Percentiles rank a stretch among this genome's conserved stretches.
Conservation (phyloP, 1,140 invertebrate genomes). For the Macrobrachium nipponense region DNA sequence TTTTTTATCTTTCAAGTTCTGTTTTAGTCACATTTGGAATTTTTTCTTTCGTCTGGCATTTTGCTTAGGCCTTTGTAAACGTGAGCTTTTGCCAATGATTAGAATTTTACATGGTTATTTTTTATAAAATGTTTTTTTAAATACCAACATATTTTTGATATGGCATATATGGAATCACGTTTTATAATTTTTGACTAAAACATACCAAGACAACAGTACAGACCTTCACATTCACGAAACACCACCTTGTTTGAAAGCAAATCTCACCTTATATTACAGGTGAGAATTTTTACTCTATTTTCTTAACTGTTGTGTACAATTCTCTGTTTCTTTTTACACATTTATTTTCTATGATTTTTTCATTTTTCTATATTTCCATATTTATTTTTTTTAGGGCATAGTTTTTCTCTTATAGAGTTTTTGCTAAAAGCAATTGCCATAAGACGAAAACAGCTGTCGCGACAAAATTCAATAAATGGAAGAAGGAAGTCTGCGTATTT, state of each 20-base stretch:
- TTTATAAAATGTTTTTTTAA: conserved; percentile 43
- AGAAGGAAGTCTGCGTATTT: too few relatives aligned
- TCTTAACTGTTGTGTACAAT: conserved; percentile 29
- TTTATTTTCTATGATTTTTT: conserved; percentile 50
- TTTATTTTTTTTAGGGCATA: conserved; percentile 62
- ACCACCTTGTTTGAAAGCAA: neutral
- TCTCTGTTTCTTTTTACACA: conserved; percentile 41
- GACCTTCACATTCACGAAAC: neutral
- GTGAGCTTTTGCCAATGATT: conserved; percentile 40
- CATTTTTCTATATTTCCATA: conserved; percentile 61
- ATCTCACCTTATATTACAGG: conserved; percentile 8
- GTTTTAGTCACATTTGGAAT: conserved; percentile 37
- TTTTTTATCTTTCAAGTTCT: conserved; percentile 15
- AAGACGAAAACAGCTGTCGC: too few relatives aligned
- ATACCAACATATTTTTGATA: conserved; percentile 47
- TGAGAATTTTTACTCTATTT: conserved; percentile 37
- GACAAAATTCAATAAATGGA: too few relatives aligned
- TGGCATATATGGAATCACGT: conserved; percentile 39
- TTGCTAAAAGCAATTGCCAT: too few relatives aligned
- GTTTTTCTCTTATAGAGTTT: too few relatives aligned
- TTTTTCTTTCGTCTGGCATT: conserved; percentile 48
- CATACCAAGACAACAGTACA: neutral
- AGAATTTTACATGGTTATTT: conserved; percentile 37
- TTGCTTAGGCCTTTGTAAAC: conserved; percentile 46
- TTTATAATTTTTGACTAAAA: conserved; percentile 47